A percentile compares a stretch with the other conserved stretches of the same genome.
Evolutionary conservation across 1,140 invertebrate species (phyloP).

Genomic region (Palaemon carinicauda): DNA sequence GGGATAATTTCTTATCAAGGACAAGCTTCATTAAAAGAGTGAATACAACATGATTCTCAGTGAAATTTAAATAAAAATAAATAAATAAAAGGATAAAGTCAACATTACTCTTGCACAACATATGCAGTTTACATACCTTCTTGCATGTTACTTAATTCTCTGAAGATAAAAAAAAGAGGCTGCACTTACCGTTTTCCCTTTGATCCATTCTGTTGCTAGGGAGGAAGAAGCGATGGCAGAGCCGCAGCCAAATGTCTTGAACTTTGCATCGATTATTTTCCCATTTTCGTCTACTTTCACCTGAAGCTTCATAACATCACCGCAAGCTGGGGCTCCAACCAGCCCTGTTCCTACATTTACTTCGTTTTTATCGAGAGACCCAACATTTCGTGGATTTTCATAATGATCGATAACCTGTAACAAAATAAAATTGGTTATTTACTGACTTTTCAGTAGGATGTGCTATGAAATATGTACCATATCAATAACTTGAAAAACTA

Average conservation of each 20-base stretch:
- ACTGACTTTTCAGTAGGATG: too few relatives aligned
- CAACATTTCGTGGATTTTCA: slow-evolving; percentile 99
- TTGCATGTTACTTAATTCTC: too few relatives aligned
- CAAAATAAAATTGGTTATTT: too few relatives aligned
- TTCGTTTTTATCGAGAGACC: slow-evolving; percentile 96
- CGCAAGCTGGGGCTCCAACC: slow-evolving; percentile 98
- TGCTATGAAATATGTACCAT: too few relatives aligned
- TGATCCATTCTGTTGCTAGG: slow-evolving; percentile 99
- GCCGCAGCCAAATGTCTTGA: slow-evolving; percentile 99
- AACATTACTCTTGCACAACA: too few relatives aligned
- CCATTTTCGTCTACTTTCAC: slow-evolving; percentile 95
- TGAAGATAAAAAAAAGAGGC: slow-evolving; percentile 13
- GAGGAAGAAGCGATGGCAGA: slow-evolving; percentile 99
- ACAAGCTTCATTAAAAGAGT: too few relatives aligned
- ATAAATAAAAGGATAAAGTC: too few relatives aligned
- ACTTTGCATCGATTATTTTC: slow-evolving; percentile 98
- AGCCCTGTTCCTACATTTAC: slow-evolving; percentile 94
- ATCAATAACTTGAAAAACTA: too few relatives aligned
- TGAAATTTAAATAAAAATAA: too few relatives aligned
- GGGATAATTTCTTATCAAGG: too few relatives aligned
- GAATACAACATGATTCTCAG: too few relatives aligned
- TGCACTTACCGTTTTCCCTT: slow-evolving; percentile 87
- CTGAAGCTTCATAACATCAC: slow-evolving; percentile 99
- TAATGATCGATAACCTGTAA: slow-evolving; percentile 97
- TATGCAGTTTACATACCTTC: too few relatives aligned